Evolutionary conservation across 1,140 invertebrate genomes (phyloP), one percentile per base, ranked within the genome.

Genomic region (Temnothorax nylanderi): DNA sequence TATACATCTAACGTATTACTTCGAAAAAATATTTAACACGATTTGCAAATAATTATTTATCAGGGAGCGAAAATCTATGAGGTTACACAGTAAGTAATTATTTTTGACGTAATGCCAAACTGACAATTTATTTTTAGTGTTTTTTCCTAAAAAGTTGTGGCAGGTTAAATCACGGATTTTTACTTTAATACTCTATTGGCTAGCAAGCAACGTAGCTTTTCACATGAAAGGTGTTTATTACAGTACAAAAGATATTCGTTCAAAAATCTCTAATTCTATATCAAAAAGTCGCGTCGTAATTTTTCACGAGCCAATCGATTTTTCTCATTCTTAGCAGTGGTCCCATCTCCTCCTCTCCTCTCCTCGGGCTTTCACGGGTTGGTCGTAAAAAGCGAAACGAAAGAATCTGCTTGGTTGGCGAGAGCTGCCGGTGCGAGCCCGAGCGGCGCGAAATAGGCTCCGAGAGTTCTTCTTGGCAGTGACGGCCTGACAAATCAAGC

Each of bases 401-500:
- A 93, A 93, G 91, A 94, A 93, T 94, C 92, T 92, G 87, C 90
- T 93, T 91, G 91, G 88, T 91, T 90, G 91, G 89, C 89, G 90
- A 93, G 92, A 87, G 78, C 18, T 21, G 77, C 64, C 44, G 64
- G 65, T 58, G 86, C 60, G 62, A 74, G 88, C 90, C 87, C 88
- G 90, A 91, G 91, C 88, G 89, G 89, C 86, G 90, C 91, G 92
- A 93, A 94, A 94, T 94, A 91, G 92, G 92, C 87, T 94, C 87
- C 89, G 87, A 76, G 82, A 88, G 85, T 91, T 93, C 85, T 89
- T 89, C 71, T 86, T 90, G 91, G 54, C 88, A 78, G 87, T 92
- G 93, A 93, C 93, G 93, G 91, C 91, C 93, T 94, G 94, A 94
- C 94, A 95, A 95, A 95, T 94, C 93, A 95, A 94, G 93, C 94